These are phyloP conservation scores for Drosophila murphyi DNA, from an alignment of 1,140 invertebrate genomes.

Conservation along the genomic window DNA sequence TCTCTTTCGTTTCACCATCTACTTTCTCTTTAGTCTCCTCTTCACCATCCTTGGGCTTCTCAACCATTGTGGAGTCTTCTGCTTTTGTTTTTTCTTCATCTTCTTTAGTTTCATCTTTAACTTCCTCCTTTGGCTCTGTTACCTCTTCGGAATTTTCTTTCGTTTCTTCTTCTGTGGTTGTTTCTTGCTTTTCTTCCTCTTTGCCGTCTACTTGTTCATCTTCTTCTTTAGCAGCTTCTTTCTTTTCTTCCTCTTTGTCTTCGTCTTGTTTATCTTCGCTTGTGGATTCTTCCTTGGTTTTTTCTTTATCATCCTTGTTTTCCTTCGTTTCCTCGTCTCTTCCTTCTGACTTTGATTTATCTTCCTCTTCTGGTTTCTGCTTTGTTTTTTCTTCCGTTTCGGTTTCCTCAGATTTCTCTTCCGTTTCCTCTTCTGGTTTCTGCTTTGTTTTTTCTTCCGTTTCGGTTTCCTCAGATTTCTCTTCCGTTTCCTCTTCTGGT, in stretches of 20 bases:
- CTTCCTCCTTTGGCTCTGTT: not conserved
- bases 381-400: constrained; percentile 4
- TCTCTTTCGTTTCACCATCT: constrained; percentile 4
- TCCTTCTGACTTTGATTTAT: not conserved
- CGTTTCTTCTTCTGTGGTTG: not conserved
- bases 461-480: not conserved
- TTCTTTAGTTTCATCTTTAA: constrained; percentile 11
- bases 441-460: constrained; percentile 10
- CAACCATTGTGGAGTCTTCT: not conserved
- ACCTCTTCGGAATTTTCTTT: not conserved
- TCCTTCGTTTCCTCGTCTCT: constrained; percentile 3
- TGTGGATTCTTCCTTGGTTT: constrained; percentile 5
- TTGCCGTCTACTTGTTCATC: constrained; percentile 1
- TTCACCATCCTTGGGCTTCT: not conserved
- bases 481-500: constrained; percentile 4
- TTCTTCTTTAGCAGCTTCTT: not conserved
- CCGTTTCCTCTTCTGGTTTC: constrained; percentile 9
- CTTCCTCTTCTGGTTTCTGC: not conserved
- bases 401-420: not conserved
- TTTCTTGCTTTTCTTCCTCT: not conserved
- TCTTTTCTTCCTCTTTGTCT: not conserved
- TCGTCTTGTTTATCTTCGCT: constrained; percentile 2
- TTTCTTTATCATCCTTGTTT: not conserved
- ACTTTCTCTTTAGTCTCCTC: not conserved
- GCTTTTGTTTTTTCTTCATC: not conserved